Evolutionary conservation across 1,140 invertebrate genomes (phyloP), one percentile per base, ranked within the genome.

Genomic region (Orius laevigatus): DNA sequence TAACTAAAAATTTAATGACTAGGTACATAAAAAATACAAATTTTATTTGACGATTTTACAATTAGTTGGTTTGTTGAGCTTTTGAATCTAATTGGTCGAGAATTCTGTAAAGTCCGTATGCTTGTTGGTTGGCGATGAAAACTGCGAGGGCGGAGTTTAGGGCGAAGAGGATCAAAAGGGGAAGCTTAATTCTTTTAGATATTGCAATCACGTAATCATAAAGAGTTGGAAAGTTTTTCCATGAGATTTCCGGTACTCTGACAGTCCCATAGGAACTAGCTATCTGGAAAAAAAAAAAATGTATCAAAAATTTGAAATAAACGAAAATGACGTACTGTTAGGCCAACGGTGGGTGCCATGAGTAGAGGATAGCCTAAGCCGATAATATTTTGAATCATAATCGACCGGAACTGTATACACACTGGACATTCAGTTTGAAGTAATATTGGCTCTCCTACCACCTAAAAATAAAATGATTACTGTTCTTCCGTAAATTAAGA

Each of bases 261-360:
- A 19, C 19, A 16, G 41, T 43, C 5, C 10, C 19, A 20, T 18
- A 43, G 10, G 9, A 5, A 11, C 25, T 20, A 43, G 41, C 41
- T 25, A 43, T 19, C 41, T 43, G 41, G 31, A 43, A 43, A 43
- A 40, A 8, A 40, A 8, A 40, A 6, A n/a, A 34, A 34, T 34
- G 8, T n/a, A n/a, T n/a, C n/a, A n/a, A n/a, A n/a, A n/a, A n/a
- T n/a, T n/a, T n/a, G n/a, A n/a, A n/a, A n/a, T n/a, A n/a, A n/a
- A n/a, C n/a, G n/a, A n/a, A n/a, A n/a, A n/a, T n/a, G n/a, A n/a
- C 8, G 8, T 34, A 34, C 33, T n/a, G n/a, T 34, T 34, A 40
- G 6, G 6, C 41, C 41, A 43, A 20, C 9, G 6, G 9, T 20
- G 5, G 41, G 6, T 6, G 41, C 9, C 6, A 43, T 16, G 14